A percentile compares a stretch with the other conserved stretches of the same genome.
Conservation (phyloP, 2,113 vertebrate species). For the Pedionomus torquatus region DNA sequence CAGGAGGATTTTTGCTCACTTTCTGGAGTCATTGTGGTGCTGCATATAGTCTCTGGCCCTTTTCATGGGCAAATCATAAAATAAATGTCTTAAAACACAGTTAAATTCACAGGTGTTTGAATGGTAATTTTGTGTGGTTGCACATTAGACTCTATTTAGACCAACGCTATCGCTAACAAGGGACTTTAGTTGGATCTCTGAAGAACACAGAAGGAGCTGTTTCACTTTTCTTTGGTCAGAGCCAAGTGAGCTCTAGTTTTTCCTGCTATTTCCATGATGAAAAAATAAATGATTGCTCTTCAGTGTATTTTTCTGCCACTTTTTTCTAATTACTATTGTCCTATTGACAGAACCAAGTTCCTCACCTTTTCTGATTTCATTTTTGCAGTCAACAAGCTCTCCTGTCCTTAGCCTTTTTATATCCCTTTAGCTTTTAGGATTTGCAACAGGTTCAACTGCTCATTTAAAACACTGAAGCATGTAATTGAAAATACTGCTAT, state of each 20-base stretch:
- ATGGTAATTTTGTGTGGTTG: not conserved
- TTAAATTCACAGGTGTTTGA: not conserved
- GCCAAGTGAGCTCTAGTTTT: not conserved
- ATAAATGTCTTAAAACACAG: not conserved
- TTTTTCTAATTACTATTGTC: not conserved
- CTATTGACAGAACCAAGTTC: not conserved
- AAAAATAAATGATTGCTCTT: not conserved
- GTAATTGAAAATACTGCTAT: not conserved
- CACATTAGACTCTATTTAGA: not conserved
- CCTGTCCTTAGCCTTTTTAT: not conserved
- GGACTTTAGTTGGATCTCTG: not conserved
- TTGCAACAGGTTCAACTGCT: not conserved
- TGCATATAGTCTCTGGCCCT: not conserved
- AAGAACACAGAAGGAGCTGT: not conserved
- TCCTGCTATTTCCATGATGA: not conserved
- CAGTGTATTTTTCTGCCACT: not conserved
- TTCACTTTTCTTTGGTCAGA: not conserved
- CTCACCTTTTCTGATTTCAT: not conserved
- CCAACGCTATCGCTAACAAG: not conserved
- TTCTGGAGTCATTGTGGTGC: not conserved
- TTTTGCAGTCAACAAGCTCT: not conserved
- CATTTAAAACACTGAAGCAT: not conserved
- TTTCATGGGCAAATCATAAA: not conserved
- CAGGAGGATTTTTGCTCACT: not conserved
- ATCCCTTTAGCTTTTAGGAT: not conserved